Percentiles rank a stretch among this genome's conserved stretches.
These are phyloP conservation scores for Patella pellucida DNA, from an alignment of 2,888 invertebrate genomes.

Conservation along the genomic window DNA sequence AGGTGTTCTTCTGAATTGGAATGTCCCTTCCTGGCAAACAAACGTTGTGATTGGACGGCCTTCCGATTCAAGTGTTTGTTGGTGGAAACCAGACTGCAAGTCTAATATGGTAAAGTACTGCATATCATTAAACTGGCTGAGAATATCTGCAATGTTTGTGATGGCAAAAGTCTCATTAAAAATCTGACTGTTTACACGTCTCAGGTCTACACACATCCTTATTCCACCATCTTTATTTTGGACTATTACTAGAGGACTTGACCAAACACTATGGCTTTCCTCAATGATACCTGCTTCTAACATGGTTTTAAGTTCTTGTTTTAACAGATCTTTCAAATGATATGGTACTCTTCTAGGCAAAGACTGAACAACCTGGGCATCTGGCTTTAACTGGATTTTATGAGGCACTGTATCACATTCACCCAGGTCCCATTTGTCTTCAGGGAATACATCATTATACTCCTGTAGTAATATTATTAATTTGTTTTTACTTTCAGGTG, in stretches of 20 bases:
- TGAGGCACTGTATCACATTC: not conserved
- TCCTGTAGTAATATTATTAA: not conserved
- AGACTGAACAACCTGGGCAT: not conserved
- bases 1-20: not conserved
- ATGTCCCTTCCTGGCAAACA: not conserved
- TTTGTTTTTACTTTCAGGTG: too few relatives aligned
- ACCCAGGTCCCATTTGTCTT: not conserved
- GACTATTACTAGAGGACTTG: not conserved
- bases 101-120: not conserved
- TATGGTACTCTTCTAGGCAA: not conserved
- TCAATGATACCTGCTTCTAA: not conserved
- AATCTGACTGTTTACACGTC: not conserved
- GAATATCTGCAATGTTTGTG: not conserved
- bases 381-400: not conserved
- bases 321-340: not conserved
- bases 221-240: not conserved
- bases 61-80: not conserved
- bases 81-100: conserved; percentile 4
- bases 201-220: not conserved
- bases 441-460: not conserved
- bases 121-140: not conserved
- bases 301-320: not conserved
- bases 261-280: not conserved
- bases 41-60: not conserved
- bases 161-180: not conserved